Evolutionary conservation across 1,140 invertebrate species (phyloP).

Genomic region (Triops cancriformis): DNA sequence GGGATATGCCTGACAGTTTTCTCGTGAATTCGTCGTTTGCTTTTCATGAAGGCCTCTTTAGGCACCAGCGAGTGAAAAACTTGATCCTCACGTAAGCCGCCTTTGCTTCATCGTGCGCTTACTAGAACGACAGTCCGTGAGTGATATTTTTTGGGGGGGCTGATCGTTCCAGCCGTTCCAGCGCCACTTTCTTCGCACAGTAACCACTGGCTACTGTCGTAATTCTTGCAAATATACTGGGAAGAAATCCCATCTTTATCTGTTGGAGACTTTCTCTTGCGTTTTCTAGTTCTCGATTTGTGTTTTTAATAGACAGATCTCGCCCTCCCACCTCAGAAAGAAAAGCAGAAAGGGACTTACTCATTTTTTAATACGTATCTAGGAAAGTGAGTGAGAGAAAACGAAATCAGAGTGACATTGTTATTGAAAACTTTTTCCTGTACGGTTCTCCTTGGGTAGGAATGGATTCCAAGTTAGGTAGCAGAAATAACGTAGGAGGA

Average conservation of each 20-base stretch:
- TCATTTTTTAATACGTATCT: too few species aligned
- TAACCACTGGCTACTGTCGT: too few species aligned
- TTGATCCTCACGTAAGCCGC: conserved; percentile 1
- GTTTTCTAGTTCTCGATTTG: too few species aligned
- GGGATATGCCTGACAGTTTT: not conserved
- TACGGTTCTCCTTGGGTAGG: not conserved
- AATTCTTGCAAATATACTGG: too few species aligned
- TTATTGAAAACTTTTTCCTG: too few species aligned
- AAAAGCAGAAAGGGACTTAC: too few species aligned
- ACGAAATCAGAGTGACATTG: too few species aligned
- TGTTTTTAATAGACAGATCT: too few species aligned
- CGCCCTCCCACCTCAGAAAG: too few species aligned
- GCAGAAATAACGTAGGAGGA: not conserved
- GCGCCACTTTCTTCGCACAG: not conserved
- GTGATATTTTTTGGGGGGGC: not conserved
- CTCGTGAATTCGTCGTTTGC: not conserved
- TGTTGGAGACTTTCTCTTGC: too few species aligned
- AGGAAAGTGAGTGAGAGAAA: too few species aligned
- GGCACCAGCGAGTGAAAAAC: not conserved
- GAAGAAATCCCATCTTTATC: too few species aligned
- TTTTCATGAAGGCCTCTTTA: not conserved
- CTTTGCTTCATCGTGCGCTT: not conserved
- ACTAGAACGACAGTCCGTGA: not conserved
- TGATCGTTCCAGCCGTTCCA: not conserved
- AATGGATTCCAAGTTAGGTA: not conserved